phyloP scores from a whole-genome alignment of 1,140 invertebrate genomes.

The Anastrepha ludens region DNA sequence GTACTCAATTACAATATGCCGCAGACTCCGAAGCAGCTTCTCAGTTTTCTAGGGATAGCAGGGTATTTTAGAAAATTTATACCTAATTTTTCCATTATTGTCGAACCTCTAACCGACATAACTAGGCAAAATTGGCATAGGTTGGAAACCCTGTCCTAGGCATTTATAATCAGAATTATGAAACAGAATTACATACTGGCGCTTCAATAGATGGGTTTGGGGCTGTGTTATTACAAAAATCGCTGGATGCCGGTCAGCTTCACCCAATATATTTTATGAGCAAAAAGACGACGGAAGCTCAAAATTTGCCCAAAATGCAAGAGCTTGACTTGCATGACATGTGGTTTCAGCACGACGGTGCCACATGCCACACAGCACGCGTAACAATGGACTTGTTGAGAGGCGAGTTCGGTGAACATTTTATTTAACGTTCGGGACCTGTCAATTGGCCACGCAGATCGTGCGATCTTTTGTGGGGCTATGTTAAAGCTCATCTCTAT shows the following conservation, averaged over 20 bases:
- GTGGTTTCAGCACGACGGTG: too few species aligned
- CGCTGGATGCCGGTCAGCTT: slow-evolving; percentile 58
- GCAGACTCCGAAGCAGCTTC: background rate
- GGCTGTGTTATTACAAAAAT: slow-evolving; percentile 39
- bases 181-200: slow-evolving; percentile 63
- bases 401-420: too few species aligned
- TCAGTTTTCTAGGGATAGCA: slow-evolving; percentile 54
- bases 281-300: slow-evolving; percentile 62
- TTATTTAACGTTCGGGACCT: too few species aligned
- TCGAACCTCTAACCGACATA: slow-evolving; percentile 46
- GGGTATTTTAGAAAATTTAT: slow-evolving; percentile 60
- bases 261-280: slow-evolving; percentile 67
- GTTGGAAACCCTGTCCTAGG: slow-evolving; percentile 57
- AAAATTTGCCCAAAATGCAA: slow-evolving; percentile 20
- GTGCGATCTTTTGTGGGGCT: too few species aligned
- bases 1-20: background rate
- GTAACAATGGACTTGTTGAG: too few species aligned
- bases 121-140: slow-evolving; percentile 43
- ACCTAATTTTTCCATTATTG: slow-evolving; percentile 55
- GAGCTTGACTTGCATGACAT: too few species aligned
- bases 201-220: slow-evolving; percentile 66
- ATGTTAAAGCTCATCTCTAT: too few species aligned
- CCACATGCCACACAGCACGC: too few species aligned
- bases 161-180: slow-evolving; percentile 56
- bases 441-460: too few species aligned